These are phyloP conservation scores for Hypotaenidia okinawae DNA, from an alignment of 2,797 vertebrate species.

Conservation along the genomic window DNA sequence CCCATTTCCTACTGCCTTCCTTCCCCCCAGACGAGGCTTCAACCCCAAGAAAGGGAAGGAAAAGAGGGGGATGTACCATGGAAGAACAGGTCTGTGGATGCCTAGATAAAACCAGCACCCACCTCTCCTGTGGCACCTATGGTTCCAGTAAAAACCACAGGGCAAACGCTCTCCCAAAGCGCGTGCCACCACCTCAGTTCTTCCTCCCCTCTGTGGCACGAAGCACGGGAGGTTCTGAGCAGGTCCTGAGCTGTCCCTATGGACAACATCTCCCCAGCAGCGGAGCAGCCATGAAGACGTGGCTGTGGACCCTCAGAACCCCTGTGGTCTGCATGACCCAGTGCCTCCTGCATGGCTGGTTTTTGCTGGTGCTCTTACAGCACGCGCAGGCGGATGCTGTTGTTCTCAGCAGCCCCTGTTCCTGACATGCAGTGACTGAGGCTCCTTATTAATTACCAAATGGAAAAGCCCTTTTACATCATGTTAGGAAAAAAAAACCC, in stretches of 20 bases:
- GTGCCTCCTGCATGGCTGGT: not conserved
- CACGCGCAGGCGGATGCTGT: accelerated
- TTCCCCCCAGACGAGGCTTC: not conserved
- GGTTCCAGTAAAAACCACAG: not conserved
- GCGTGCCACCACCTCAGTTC: accelerated
- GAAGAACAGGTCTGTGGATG: too few relatives aligned
- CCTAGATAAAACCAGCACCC: not conserved
- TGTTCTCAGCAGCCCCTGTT: not conserved
- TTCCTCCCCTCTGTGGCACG: accelerated
- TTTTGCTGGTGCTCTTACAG: not conserved
- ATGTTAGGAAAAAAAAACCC: not conserved
- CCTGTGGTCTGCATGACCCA: accelerated
- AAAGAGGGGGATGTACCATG: not conserved
- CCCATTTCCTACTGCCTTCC: not conserved
- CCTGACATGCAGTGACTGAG: accelerated
- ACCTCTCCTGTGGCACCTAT: accelerated
- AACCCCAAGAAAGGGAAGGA: not conserved
- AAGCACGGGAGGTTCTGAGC: not conserved
- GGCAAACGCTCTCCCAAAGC: not conserved
- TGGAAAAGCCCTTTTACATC: not conserved
- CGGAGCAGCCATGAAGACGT: accelerated
- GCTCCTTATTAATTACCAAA: not conserved
- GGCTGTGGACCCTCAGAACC: accelerated
- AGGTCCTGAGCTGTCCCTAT: not conserved
- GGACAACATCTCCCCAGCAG: not conserved